Evolutionary conservation across 2,113 vertebrate species (phyloP).

Genomic region (Forbesichthys agassizii): DNA sequence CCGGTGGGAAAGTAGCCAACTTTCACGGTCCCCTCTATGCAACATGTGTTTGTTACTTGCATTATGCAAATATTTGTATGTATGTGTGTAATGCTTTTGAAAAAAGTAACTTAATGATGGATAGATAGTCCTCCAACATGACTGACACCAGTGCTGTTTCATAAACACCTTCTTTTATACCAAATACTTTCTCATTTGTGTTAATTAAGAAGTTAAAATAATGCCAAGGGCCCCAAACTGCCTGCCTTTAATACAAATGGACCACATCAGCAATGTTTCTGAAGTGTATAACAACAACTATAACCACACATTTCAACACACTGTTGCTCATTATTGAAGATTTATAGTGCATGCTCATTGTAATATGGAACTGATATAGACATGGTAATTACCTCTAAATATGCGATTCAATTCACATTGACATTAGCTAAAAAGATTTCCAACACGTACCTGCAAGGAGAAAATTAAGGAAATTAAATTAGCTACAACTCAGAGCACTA

Average conservation of each 20-base stretch:
- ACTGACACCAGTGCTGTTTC: not conserved
- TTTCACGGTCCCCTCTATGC: conserved; percentile 10
- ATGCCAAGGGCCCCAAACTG: too few relatives aligned
- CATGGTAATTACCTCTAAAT: not conserved
- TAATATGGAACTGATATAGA: not conserved
- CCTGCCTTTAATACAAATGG: too few relatives aligned
- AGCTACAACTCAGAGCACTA: too few relatives aligned
- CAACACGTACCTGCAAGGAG: too few relatives aligned
- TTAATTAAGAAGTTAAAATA: too few relatives aligned
- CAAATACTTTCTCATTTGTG: too few relatives aligned
- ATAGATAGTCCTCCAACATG: not conserved
- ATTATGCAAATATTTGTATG: conserved; percentile 16
- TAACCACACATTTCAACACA: not conserved
- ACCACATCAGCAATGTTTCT: too few relatives aligned
- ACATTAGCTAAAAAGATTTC: too few relatives aligned
- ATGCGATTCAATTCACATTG: not conserved
- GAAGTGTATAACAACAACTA: too few relatives aligned
- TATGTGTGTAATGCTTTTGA: conserved; percentile 3
- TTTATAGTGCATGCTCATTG: not conserved
- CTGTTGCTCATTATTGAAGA: not conserved
- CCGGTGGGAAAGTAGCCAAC: conserved; percentile 14
- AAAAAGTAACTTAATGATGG: not conserved
- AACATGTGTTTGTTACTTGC: conserved; percentile 14
- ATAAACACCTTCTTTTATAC: too few relatives aligned
- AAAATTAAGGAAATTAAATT: too few relatives aligned